Conservation (phyloP, 2,888 invertebrate species). For the Apoda limacodes region DNA sequence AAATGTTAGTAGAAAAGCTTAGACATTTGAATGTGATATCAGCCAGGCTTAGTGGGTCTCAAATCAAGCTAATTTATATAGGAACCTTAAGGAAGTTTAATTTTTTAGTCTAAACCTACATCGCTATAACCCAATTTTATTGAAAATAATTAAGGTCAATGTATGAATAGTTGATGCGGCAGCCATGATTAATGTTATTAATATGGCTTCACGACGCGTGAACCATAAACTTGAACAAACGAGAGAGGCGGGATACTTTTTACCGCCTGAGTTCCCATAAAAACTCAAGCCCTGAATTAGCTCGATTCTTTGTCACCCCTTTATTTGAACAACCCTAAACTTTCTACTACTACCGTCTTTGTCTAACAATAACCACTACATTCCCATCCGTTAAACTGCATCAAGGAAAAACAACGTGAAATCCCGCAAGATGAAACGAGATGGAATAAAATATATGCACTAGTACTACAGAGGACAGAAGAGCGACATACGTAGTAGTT, state of each 20-base stretch:
- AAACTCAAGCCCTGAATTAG: slow-evolving; percentile 68
- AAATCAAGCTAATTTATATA: no score
- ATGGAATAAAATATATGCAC: slow-evolving; percentile 69
- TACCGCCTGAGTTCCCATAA: slow-evolving; percentile 64
- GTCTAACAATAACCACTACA: slow-evolving; percentile 70
- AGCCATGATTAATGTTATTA: slow-evolving; percentile 60
- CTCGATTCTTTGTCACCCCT: slow-evolving; percentile 70
- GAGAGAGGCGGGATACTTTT: slow-evolving; percentile 69
- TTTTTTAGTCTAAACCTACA: no score
- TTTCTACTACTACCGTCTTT: slow-evolving; percentile 66
- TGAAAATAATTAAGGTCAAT: no score
- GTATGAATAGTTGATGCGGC: slow-evolving; percentile 52
- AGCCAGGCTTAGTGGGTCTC: no score
- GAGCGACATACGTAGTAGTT: slow-evolving; percentile 63
- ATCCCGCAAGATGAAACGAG: slow-evolving; percentile 68
- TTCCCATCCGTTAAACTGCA: slow-evolving; percentile 70
- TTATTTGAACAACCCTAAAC: slow-evolving; percentile 66
- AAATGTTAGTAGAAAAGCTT: no score
- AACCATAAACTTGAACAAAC: slow-evolving; percentile 65
- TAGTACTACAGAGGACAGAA: slow-evolving; percentile 63
- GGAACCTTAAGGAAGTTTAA: no score
- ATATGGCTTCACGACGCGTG: slow-evolving; percentile 54
- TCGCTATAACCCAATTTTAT: no score
- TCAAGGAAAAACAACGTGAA: slow-evolving; percentile 68
- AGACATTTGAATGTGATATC: no score